phyloP scores from a whole-genome alignment of 2,888 invertebrate genomes.

The Timema podura region DNA sequence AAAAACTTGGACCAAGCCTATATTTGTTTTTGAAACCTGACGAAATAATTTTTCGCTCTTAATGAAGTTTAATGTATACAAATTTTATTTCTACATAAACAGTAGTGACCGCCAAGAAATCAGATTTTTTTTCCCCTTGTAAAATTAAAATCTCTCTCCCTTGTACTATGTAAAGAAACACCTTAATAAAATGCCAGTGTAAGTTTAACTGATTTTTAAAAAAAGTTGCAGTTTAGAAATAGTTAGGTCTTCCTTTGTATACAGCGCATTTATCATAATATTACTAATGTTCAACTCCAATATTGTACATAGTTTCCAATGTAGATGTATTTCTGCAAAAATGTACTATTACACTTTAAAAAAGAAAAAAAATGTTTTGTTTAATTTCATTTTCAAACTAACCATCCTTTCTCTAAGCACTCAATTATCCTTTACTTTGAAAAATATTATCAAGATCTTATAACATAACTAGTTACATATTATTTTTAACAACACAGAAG shows the following conservation, averaged over 20 bases:
- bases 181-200: neutral
- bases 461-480: no score
- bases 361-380: neutral
- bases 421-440: no score
- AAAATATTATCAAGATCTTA: no score
- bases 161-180: constrained; percentile 25
- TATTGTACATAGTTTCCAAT: constrained; percentile 31
- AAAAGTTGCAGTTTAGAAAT: constrained; percentile 27
- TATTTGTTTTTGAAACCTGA: no score
- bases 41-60: no score
- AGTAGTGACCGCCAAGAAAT: neutral
- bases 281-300: constrained; percentile 29
- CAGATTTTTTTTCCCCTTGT: neutral
- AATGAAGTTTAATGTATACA: neutral
- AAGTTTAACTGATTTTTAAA: neutral
- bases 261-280: constrained; percentile 27
- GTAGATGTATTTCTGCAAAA: constrained; percentile 32
- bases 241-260: constrained; percentile 32
- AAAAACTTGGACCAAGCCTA: no score
- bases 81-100: neutral
- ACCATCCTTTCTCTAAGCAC: no score
- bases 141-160: constrained; percentile 19
- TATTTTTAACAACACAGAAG: no score
- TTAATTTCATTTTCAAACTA: no score
- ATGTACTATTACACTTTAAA: constrained; percentile 30